Percentiles rank a stretch among this genome's conserved stretches.
Conservation (phyloP, 2,113 vertebrate species). For the Varanus salvator region DNA sequence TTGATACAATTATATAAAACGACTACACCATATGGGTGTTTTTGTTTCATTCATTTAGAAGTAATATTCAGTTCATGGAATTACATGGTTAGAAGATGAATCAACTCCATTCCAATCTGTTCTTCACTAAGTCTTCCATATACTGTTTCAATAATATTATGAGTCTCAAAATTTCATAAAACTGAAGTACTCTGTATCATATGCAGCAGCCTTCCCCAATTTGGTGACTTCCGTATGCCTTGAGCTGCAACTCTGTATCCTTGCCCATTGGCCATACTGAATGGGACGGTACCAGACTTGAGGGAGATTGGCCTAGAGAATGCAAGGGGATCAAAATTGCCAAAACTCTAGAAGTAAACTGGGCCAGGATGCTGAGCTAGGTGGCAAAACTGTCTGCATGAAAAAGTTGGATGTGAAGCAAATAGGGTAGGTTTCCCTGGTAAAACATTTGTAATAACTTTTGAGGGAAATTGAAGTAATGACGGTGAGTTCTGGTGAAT, state of each 20-base stretch:
- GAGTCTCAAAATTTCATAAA: conserved; percentile 21
- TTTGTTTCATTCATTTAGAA: not conserved
- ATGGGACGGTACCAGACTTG: no score
- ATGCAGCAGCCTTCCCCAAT: not conserved
- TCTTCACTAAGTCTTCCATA: conserved; percentile 22
- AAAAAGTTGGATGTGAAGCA: not conserved
- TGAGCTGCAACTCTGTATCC: no score
- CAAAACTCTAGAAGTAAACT: conserved; percentile 29
- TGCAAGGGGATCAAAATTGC: conserved; percentile 39
- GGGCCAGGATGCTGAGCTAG: conserved; percentile 27
- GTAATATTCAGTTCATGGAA: not conserved
- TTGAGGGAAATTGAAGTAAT: not conserved
- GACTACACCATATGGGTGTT: not conserved
- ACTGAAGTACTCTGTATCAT: conserved; percentile 19
- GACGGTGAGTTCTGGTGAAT: not conserved
- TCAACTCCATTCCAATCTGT: not conserved
- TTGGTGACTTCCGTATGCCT: not conserved
- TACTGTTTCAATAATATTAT: not conserved
- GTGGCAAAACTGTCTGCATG: conserved; percentile 23
- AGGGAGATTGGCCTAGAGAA: not conserved
- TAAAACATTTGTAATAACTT: not conserved
- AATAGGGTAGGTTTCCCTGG: not conserved
- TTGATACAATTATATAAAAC: not conserved
- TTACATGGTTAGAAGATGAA: not conserved
- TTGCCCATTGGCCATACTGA: no score